Conservation (phyloP, 2,888 invertebrate species). For the Amiota mariae region DNA sequence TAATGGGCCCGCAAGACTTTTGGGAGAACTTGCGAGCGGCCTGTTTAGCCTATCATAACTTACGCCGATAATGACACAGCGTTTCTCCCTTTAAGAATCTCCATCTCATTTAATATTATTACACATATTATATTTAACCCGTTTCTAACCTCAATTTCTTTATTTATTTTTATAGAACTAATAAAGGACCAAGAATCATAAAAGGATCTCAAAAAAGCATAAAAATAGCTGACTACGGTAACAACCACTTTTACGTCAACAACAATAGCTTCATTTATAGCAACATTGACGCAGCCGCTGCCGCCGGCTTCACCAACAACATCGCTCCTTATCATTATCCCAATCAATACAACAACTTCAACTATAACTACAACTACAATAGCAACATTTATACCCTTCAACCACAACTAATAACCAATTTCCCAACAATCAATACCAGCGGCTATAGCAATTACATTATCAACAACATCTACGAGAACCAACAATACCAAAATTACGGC, state of each 20-base stretch:
- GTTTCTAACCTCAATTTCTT: too few species aligned
- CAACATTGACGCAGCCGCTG: constrained; percentile 55
- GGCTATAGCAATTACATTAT: background rate
- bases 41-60: too few species aligned
- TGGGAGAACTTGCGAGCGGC: too few species aligned
- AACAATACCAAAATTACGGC: constrained; percentile 26
- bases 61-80: too few species aligned
- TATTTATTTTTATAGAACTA: too few species aligned
- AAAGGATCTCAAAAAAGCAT: constrained; percentile 27
- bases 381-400: constrained; percentile 30
- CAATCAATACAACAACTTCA: constrained; percentile 26
- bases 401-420: background rate
- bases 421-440: constrained; percentile 26
- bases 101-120: too few species aligned
- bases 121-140: too few species aligned
- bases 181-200: background rate
- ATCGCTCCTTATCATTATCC: background rate
- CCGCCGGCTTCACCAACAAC: constrained; percentile 58
- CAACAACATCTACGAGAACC: constrained; percentile 6
- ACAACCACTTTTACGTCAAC: constrained; percentile 50
- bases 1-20: too few species aligned
- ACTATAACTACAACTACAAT: constrained; percentile 39
- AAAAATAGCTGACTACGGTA: constrained; percentile 66
- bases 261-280: constrained; percentile 58
- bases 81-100: too few species aligned